Evolutionary conservation across 2,888 invertebrate species (phyloP).

Genomic region (Cephus spinipes): DNA sequence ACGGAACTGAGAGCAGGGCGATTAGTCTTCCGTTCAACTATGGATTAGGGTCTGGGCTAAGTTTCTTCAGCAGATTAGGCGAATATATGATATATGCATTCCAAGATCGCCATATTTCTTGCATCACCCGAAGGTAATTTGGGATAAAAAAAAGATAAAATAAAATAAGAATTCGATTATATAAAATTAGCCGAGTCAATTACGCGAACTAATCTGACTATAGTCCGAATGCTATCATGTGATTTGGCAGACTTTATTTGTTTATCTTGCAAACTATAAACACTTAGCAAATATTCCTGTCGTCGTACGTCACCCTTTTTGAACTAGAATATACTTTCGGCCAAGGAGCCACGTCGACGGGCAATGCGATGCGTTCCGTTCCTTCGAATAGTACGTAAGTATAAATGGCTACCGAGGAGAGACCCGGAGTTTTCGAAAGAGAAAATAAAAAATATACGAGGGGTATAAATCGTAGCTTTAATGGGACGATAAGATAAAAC

Average conservation of each 20-base stretch:
- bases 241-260: background rate
- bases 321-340: background rate
- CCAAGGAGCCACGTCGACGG: background rate
- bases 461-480: too few relatives aligned
- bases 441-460: too few relatives aligned
- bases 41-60: background rate
- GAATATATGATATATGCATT: background rate
- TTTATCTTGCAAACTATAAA: background rate
- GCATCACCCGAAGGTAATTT: background rate
- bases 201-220: background rate
- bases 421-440: too few relatives aligned
- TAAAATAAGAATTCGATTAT: background rate
- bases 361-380: too few relatives aligned
- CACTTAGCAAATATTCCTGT: background rate
- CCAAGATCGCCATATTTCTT: background rate
- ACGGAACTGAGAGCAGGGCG: background rate
- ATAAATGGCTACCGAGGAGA: too few relatives aligned
- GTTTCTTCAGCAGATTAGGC: background rate
- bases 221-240: background rate
- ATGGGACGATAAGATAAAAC: too few relatives aligned
- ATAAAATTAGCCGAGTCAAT: background rate
- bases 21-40: background rate
- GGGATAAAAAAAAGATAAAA: background rate
- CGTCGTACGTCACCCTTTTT: background rate
- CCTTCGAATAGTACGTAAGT: too few relatives aligned